phyloP scores from a whole-genome alignment of 1,140 invertebrate species.

The Plutomurus gul region DNA sequence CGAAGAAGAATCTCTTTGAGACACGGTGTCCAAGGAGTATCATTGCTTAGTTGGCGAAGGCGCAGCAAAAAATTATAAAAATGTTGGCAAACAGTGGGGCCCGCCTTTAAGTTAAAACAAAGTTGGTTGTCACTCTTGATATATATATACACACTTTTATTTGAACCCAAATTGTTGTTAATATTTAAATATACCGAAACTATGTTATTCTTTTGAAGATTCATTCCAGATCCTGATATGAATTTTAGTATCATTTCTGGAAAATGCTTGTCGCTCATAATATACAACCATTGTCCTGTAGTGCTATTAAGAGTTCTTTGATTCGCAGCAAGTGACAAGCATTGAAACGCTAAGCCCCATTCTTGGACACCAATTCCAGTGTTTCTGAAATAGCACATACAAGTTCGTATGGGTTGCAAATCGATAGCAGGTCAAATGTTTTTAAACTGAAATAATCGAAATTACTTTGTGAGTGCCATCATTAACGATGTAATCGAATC shows the following conservation, averaged over 20 bases:
- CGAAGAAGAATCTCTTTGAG: slow-evolving; percentile 64
- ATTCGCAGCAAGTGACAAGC: slow-evolving; percentile 59
- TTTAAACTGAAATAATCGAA: background rate
- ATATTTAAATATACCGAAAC: slow-evolving; percentile 31
- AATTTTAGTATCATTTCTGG: slow-evolving; percentile 71
- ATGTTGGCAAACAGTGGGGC: slow-evolving; percentile 75
- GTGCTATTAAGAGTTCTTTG: slow-evolving; percentile 46
- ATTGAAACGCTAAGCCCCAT: slow-evolving; percentile 74
- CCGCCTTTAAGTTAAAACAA: slow-evolving; percentile 63
- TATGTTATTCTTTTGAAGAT: slow-evolving; percentile 61
- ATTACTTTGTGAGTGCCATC: slow-evolving; percentile 53
- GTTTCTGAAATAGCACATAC: slow-evolving; percentile 59
- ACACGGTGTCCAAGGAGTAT: slow-evolving; percentile 47
- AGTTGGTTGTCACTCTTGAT: background rate
- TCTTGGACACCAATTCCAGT: slow-evolving; percentile 71
- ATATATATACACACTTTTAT: background rate
- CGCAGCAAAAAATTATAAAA: slow-evolving; percentile 73
- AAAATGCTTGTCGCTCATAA: slow-evolving; percentile 46
- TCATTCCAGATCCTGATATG: slow-evolving; percentile 68
- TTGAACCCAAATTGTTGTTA: background rate
- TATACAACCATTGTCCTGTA: slow-evolving; percentile 38
- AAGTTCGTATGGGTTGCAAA: too few relatives aligned
- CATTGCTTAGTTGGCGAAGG: slow-evolving; percentile 57
- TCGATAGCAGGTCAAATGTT: background rate
- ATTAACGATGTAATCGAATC: slow-evolving; percentile 53